Evolutionary conservation across 2,797 vertebrate species (phyloP), one percentile per base, ranked within the genome.

Genomic region (Orestias chungarensis): DNA sequence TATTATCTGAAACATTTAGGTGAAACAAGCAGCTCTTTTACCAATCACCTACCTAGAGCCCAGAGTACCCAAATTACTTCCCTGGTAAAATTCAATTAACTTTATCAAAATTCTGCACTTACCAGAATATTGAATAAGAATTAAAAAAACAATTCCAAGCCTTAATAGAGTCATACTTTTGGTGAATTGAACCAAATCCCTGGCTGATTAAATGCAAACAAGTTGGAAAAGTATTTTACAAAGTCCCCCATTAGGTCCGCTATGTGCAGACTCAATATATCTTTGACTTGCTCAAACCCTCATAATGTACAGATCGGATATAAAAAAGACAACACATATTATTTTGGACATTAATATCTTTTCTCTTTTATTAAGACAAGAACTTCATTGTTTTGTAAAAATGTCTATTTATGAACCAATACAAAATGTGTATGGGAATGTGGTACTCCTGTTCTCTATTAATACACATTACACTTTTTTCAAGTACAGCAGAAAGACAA

Each of bases 321-420:
- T 7, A 44, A 64, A 44, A 35, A 33, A 38, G 78, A 80, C 87
- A 80, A 91, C 87, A 85, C 88, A 54, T 76, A 76, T 92, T 90
- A 92, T 91, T 96, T 96, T 93, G 95, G 96, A 98, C 97, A 98
- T 99, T 98, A 96, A 99, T 95, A 94, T 95, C 95, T 96, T 95
- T 97, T 97, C 94, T 96, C 97, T 95, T 98, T 99, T 99, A 99
- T 98, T 97, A 98, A 98, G 97, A 98, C 97, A 98, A 97, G 96
- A 98, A 99, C 95, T 96, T 97, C 95, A 93, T 94, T 93, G 93
- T 96, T 96, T 97, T 97, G 96, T 99, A 99, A 99, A 99, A 99
- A 98, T 99, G 97, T 95, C 94, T 95, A 97, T 97, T 97, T 97
- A 96, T 97, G 97, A 97, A 97, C 96, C 95, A 94, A 98, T 99